Base-by-base conservation (phyloP, 35 echinoderm and acorn worm species). In the Acanthaster planci region DNA sequence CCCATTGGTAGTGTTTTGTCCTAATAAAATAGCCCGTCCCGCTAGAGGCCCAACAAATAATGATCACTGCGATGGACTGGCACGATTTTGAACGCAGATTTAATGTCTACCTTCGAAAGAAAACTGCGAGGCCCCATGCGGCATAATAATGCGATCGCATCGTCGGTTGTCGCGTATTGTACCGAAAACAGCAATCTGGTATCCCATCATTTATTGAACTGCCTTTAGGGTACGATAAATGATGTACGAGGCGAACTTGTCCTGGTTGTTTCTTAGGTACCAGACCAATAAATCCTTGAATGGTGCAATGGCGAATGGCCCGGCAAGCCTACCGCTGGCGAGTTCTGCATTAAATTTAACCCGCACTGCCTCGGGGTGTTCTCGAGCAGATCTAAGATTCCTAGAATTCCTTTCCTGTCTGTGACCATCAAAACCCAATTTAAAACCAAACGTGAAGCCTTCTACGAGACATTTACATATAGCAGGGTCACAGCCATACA, bases 1-100 rank as follows among this genome's bases (percentile, higher is more conserved):
- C 72, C 72, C 72, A 77, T 77, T 77, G 72, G 72, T 38, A 77
- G 35, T 15, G 72, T 38, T 38, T 2, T 76, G 35, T 76, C 68
- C 14, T 30, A 76, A 6, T 1, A 56, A n/a, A 56, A 56, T 56
- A 17, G 53, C 0, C 3, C 3, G 0, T 56, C 53, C 53, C 53
- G 22, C 0, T 0, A 0, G 0, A 56, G 2, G 0, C 53, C 53
- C 22, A 56, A 3, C 2, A 56, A 3, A 2, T 56, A 0, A 56
- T 56, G 53, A 5, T 37, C 68, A 0, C 5, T 1, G 0, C 18
- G 68, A 6, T 76, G 68, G 0, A 76, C 35, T 0, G 68, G 68
- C 0, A 76, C 32, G 1, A 76, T 26, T 5, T 37, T 76, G 7
- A 76, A 76, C 12, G 68, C 68, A 26, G 68, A 76, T 7, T 76